Conservation (phyloP, 1,140 invertebrate genomes). For the Riptortus pedestris region DNA sequence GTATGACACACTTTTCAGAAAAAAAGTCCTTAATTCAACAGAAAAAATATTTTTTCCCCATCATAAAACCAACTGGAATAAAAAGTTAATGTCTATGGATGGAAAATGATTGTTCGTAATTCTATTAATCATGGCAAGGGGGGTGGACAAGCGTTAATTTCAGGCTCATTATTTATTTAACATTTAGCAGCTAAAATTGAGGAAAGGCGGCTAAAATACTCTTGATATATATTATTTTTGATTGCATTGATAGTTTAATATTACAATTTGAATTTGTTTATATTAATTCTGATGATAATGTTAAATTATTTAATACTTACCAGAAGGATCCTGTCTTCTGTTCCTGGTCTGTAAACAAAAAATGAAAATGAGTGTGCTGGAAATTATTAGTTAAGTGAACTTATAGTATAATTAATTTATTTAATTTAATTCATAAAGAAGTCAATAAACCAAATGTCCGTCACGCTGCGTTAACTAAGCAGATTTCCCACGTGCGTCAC, state of each 20-base stretch:
- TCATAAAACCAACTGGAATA: too few relatives aligned
- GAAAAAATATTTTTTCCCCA: too few relatives aligned
- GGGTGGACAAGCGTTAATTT: too few relatives aligned
- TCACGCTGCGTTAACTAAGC: background rate
- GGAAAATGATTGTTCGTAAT: too few relatives aligned
- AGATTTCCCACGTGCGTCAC: background rate
- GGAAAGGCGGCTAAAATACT: background rate
- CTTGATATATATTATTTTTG: background rate
- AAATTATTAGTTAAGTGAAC: background rate
- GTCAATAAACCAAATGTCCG: background rate
- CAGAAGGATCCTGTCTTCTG: conserved; percentile 30
- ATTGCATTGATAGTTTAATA: background rate
- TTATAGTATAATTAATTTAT: background rate
- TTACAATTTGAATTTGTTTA: background rate
- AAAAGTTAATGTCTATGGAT: too few relatives aligned
- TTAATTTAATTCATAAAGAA: background rate
- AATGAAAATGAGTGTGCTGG: background rate
- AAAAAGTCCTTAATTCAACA: too few relatives aligned
- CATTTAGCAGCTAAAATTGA: background rate
- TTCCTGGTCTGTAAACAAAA: conserved; percentile 26
- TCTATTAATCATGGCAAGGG: too few relatives aligned
- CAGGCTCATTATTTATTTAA: background rate
- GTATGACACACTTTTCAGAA: too few relatives aligned
- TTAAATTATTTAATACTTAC: conserved; percentile 22
- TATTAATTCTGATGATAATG: background rate